These are phyloP conservation scores for Teleogryllus occipitalis DNA, from an alignment of 1,140 invertebrate species.

Conservation along the genomic window DNA sequence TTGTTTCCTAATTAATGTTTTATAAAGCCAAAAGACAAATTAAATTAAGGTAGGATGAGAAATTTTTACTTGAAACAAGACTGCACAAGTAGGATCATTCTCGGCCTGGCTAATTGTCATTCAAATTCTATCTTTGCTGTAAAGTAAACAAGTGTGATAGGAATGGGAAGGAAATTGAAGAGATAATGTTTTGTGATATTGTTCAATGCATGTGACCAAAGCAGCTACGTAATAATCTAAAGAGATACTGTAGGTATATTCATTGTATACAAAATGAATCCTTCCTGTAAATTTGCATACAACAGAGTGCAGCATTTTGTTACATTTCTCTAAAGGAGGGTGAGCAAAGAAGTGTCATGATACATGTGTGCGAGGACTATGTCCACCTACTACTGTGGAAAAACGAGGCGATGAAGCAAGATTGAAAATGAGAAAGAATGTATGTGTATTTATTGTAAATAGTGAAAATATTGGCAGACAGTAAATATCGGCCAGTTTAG, in stretches of 20 bases:
- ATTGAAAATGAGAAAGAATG: conserved; percentile 14
- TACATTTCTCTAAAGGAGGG: background rate
- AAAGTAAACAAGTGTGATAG: background rate
- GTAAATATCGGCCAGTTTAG: conserved; percentile 22
- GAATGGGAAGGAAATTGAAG: conserved; percentile 4
- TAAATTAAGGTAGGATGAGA: background rate
- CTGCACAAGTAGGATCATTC: conserved; percentile 1
- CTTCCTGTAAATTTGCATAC: conserved; percentile 1
- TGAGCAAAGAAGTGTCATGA: conserved; percentile 11
- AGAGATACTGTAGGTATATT: background rate
- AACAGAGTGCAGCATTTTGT: background rate
- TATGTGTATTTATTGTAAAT: conserved; percentile 24
- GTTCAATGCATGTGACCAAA: conserved; percentile 13
- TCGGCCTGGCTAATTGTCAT: background rate
- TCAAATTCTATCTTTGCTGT: background rate
- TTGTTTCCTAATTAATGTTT: conserved; percentile 2
- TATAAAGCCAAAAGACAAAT: conserved; percentile 5
- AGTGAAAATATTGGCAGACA: conserved; percentile 22
- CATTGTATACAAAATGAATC: background rate
- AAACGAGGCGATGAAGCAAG: background rate
- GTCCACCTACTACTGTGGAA: background rate
- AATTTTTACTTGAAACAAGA: conserved; percentile 2
- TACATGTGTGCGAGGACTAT: background rate
- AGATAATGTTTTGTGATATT: background rate
- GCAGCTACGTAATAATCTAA: conserved; percentile 11